Percentiles rank a stretch among this genome's conserved stretches.
These are phyloP conservation scores for Psittacula cyanocephala DNA, from an alignment of 2,113 vertebrate genomes.

Conservation along the genomic window DNA sequence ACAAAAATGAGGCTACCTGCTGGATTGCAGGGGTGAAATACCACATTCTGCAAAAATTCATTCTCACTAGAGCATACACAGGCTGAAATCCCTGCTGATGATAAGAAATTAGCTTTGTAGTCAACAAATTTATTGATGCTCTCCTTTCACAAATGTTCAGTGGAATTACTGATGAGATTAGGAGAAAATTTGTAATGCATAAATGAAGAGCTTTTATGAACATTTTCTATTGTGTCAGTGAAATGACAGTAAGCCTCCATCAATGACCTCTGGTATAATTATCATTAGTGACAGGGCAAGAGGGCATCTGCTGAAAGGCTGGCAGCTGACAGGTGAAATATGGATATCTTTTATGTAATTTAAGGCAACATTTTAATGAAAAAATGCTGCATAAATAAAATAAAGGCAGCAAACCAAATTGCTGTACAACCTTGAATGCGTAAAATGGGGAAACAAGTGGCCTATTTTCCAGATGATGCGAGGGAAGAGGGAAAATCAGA, in stretches of 20 bases:
- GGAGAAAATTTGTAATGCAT: background rate
- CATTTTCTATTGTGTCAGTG: background rate
- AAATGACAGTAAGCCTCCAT: background rate
- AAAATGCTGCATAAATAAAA: background rate
- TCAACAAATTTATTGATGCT: background rate
- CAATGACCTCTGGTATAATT: conserved; percentile 14
- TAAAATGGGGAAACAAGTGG: background rate
- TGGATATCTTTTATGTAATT: conserved; percentile 4
- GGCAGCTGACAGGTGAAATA: conserved; percentile 39
- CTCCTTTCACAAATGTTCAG: conserved; percentile 3
- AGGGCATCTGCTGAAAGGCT: conserved; percentile 24
- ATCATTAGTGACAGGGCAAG: background rate
- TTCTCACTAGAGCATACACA: background rate
- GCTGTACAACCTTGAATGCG: background rate
- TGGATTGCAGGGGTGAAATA: conserved; percentile 36
- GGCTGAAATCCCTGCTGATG: conserved; percentile 10
- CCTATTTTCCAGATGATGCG: background rate
- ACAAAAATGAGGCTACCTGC: conserved; percentile 50
- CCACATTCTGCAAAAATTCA: conserved; percentile 19
- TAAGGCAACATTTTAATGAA: background rate
- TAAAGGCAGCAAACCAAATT: background rate
- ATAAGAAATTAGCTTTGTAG: conserved; percentile 41
- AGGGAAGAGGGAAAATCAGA: background rate
- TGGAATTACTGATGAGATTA: background rate
- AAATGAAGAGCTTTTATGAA: conserved; percentile 11